A percentile compares a stretch with the other conserved stretches of the same genome.
These are phyloP conservation scores for Triplophysa tibetana DNA, from an alignment of 2,113 vertebrate genomes.

Conservation along the genomic window DNA sequence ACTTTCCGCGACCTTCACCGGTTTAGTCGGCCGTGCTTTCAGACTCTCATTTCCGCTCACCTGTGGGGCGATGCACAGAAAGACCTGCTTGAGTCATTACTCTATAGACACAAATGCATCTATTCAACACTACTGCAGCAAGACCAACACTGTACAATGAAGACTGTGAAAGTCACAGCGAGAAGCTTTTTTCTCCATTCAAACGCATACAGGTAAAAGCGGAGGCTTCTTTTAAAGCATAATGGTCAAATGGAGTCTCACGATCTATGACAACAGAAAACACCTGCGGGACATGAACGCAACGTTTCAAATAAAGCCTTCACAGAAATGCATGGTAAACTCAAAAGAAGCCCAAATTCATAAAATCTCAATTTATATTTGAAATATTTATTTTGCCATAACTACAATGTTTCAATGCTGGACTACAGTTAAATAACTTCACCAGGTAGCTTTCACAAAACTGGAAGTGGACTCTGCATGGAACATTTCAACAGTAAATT, in stretches of 20 bases:
- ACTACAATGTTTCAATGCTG: neutral
- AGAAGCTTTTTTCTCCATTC: constrained; percentile 19
- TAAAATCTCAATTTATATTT: neutral
- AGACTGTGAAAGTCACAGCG: constrained; percentile 11
- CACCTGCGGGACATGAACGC: neutral
- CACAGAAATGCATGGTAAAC: constrained; percentile 15
- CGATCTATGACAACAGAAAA: constrained; percentile 26
- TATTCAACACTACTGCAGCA: constrained; percentile 10
- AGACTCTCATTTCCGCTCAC: constrained; percentile 81
- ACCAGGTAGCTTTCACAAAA: too few relatives aligned
- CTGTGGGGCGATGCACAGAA: constrained; percentile 65
- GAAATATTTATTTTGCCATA: too few relatives aligned
- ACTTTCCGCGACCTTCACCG: constrained; percentile 92
- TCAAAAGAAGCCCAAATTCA: constrained; percentile 18
- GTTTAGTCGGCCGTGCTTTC: constrained; percentile 81
- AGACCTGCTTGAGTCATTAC: neutral
- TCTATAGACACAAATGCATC: neutral
- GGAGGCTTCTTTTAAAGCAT: constrained; percentile 14
- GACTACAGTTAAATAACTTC: neutral
- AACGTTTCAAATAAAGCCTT: constrained; percentile 2
- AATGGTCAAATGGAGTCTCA: constrained; percentile 11
- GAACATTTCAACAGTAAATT: neutral
- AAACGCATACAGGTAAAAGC: constrained; percentile 14
- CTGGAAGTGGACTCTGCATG: neutral
- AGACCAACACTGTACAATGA: constrained; percentile 21